These are phyloP conservation scores for Nycteola revayana DNA, from an alignment of 2,888 invertebrate species.

Conservation along the genomic window DNA sequence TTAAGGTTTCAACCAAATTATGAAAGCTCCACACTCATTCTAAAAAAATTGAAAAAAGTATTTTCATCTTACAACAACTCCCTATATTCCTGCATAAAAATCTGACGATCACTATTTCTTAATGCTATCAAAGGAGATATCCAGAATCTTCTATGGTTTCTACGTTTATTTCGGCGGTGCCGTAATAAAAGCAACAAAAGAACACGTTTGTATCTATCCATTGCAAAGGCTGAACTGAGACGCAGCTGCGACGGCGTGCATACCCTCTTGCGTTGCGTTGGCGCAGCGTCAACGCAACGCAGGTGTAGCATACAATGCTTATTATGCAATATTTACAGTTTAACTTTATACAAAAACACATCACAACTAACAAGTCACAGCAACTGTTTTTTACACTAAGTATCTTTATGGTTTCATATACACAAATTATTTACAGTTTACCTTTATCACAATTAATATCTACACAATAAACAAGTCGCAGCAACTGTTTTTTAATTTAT, in stretches of 20 bases:
- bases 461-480: too few relatives aligned
- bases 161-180: conserved; percentile 21
- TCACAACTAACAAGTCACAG: too few relatives aligned
- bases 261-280: conserved; percentile 2
- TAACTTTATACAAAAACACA: too few relatives aligned
- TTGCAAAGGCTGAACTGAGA: conserved; percentile 15
- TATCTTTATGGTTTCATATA: too few relatives aligned
- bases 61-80: conserved; percentile 27
- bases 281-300: conserved; percentile 5
- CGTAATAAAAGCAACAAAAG: conserved; percentile 10
- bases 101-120: conserved; percentile 20
- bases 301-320: conserved; percentile 8
- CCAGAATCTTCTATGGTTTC: conserved; percentile 17
- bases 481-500: too few relatives aligned
- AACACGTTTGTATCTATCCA: conserved; percentile 18
- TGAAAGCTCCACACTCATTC: conserved; percentile 12
- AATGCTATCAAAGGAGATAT: conserved; percentile 25
- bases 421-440: too few relatives aligned
- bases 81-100: conserved; percentile 26
- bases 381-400: too few relatives aligned
- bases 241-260: conserved; percentile 6
- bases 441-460: too few relatives aligned
- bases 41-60: conserved; percentile 15
- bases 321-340: too few relatives aligned
- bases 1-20: conserved; percentile 11